These are phyloP conservation scores for Crotalus tigris DNA, from an alignment of 2,113 vertebrate genomes.

Conservation along the genomic window DNA sequence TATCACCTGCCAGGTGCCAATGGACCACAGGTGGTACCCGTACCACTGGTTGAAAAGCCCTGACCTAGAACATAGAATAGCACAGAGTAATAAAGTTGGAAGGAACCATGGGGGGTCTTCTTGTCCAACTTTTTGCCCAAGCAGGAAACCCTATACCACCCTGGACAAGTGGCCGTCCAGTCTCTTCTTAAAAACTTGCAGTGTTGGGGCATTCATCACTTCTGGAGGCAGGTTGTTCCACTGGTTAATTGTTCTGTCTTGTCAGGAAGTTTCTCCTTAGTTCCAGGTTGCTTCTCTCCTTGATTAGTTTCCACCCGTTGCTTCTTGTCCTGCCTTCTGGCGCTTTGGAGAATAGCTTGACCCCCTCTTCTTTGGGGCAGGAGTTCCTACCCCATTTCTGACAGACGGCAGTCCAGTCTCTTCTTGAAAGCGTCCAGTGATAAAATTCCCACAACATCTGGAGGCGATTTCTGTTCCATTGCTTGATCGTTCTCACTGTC, in stretches of 20 bases:
- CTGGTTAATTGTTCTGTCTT: background rate
- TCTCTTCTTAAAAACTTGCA: background rate
- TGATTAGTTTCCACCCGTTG: accelerated
- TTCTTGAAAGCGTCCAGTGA: no score
- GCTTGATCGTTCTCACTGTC: no score
- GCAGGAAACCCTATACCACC: background rate
- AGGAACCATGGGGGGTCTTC: background rate
- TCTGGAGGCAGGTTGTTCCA: background rate
- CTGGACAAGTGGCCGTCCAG: accelerated
- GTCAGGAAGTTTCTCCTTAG: accelerated
- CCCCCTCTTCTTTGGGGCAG: background rate
- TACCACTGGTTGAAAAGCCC: no score
- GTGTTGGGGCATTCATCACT: background rate
- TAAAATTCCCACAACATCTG: no score
- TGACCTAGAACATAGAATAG: background rate
- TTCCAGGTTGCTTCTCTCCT: background rate
- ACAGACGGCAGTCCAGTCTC: no score
- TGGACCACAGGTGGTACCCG: no score
- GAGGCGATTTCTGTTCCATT: no score
- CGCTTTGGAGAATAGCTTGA: background rate
- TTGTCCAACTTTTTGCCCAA: background rate
- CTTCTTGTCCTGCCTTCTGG: background rate
- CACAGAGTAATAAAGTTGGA: background rate
- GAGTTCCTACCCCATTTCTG: no score
- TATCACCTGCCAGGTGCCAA: no score